Base-by-base conservation (phyloP, 2,888 invertebrate species). In the Pseudeuparius sepicola region DNA sequence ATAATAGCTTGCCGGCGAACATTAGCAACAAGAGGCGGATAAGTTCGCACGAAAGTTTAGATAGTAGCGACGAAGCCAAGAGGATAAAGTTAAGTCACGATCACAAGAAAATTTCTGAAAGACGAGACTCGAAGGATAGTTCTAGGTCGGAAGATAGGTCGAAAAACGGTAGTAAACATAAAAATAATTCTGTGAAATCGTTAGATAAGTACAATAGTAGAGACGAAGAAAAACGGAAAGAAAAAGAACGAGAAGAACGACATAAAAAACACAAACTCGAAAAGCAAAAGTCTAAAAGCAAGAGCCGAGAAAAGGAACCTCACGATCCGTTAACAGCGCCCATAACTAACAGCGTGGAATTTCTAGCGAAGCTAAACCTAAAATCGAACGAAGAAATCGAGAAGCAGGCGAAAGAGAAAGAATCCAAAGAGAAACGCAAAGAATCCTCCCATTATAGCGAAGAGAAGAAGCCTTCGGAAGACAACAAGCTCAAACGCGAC, bases 11-110 rank as follows among this genome's bases (percentile, higher is more conserved):
- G 46, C 76, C 77, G 3, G 73, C 76, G 3, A 70, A 70, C 39
- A 70, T 79, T 16, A 73, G 78, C 1, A 65, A 70, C 36, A 87
- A 87, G 60, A 68, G 87, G 31, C 70, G 86, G 39, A 71, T 83
- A 52, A 85, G 85, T 43, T 81, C 81, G 2, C 85, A 86, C 55
- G 86, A 86, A 38, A 71, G 70, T 50, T 48, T 66, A 31, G 72
- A 73, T 45, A 63, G 63, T 33, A 55, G 68, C 2, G 64, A 66
- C 33, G 78, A 81, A 40, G 55, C 66, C 2, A 82, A 82, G 50
- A 73, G 75, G 43, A 64, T 68, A 45, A 78, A 74, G 59, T 65
- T 68, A 36, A 70, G 65, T 20, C 54, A 60, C 14, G 55, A 60
- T 14, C 63, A 66, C 41, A 61, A 62, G 41, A 74, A 72, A 52